Evolutionary conservation across 64 coral and sea anemone species (phyloP).

Genomic region (Dendronephthya gigantea): DNA sequence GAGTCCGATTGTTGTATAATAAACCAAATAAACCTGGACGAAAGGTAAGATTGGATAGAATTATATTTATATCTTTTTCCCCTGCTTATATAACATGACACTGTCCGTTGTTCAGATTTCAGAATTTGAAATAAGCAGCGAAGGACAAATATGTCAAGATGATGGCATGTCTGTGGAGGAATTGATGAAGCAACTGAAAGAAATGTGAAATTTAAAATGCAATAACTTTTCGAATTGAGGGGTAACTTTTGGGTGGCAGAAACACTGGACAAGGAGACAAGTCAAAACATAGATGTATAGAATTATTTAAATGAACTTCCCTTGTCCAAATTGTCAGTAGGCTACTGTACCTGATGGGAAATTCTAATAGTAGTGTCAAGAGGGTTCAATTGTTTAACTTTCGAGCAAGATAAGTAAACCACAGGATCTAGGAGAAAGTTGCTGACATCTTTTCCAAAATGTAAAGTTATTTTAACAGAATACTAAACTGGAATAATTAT

Average conservation of each 20-base stretch:
- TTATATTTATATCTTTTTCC: not conserved
- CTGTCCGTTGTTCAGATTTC: not conserved
- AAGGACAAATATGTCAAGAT: constrained; percentile 67
- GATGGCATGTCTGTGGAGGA: constrained; percentile 61
- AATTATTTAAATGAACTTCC: not conserved
- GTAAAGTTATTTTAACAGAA: too few relatives aligned
- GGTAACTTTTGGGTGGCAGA: not conserved
- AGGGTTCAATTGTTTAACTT: too few relatives aligned
- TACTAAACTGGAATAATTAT: too few relatives aligned
- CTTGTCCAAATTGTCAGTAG: too few relatives aligned
- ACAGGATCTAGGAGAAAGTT: too few relatives aligned
- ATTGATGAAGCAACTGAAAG: constrained; percentile 60
- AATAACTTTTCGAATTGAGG: not conserved
- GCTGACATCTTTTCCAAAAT: too few relatives aligned
- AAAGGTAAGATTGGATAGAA: constrained; percentile 29
- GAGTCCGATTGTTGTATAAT: constrained; percentile 44
- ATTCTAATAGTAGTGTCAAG: too few relatives aligned
- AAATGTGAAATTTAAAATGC: constrained; percentile 28
- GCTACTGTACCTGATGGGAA: too few relatives aligned
- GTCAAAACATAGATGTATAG: not conserved
- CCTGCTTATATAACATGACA: too few relatives aligned
- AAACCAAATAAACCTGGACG: constrained; percentile 32
- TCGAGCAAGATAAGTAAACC: too few relatives aligned
- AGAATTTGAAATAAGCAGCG: constrained; percentile 52
- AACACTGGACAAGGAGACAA: not conserved